Evolutionary conservation across 1,140 invertebrate species (phyloP).

Genomic region (Uloborus diversus): DNA sequence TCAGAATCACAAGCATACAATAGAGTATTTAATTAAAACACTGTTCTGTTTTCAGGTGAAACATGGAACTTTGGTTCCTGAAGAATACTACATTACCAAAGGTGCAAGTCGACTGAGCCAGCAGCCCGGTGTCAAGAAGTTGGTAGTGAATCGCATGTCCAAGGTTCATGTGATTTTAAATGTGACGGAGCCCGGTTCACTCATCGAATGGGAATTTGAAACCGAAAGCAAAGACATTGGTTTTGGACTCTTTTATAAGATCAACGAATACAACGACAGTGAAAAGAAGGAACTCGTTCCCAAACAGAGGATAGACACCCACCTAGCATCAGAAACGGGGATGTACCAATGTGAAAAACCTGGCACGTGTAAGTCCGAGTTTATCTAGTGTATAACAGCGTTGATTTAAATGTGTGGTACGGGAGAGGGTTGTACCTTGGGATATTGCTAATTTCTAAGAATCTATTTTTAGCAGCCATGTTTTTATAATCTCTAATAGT

Average conservation of each 20-base stretch:
- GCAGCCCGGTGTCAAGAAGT: conserved; percentile 1
- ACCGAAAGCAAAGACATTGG: conserved; percentile 88
- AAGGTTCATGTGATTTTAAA: conserved; percentile 70
- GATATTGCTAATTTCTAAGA: too few species aligned
- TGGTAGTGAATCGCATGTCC: background rate
- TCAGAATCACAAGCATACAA: too few species aligned
- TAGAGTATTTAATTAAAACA: too few species aligned
- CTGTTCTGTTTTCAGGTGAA: conserved; percentile 70
- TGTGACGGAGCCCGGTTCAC: conserved; percentile 71
- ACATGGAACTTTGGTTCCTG: conserved; percentile 81
- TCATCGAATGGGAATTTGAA: conserved; percentile 86
- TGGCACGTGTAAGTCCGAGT: conserved; percentile 81
- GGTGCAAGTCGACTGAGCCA: background rate
- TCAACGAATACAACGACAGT: conserved; percentile 69
- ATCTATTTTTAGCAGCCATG: too few species aligned
- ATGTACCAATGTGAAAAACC: conserved; percentile 76
- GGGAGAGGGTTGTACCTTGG: too few species aligned
- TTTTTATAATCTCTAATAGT: too few species aligned
- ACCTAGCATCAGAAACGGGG: conserved; percentile 81
- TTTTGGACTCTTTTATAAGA: conserved; percentile 77
- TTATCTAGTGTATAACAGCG: background rate
- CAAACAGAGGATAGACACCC: conserved; percentile 75
- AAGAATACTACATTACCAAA: conserved; percentile 72
- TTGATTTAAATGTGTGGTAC: too few species aligned
- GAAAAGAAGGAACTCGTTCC: conserved; percentile 73